Conservation (phyloP, 2,888 invertebrate species). For the Dermolepida albohirtum region DNA sequence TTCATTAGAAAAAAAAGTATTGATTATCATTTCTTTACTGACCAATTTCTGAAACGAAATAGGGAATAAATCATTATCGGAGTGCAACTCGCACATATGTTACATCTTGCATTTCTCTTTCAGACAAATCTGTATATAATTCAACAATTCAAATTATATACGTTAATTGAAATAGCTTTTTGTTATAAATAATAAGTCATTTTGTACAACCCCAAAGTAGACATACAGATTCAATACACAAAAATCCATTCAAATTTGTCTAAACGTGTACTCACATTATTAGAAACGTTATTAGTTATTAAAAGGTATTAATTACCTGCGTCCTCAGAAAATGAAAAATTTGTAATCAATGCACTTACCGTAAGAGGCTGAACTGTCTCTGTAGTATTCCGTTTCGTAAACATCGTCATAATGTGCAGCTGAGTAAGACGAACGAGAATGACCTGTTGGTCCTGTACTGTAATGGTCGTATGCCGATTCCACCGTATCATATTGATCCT, state of each 20-base stretch:
- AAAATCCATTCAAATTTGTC: not conserved
- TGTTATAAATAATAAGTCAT: not conserved
- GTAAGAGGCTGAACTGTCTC: constrained; percentile 51
- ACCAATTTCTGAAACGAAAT: too few relatives aligned
- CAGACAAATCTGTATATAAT: too few relatives aligned
- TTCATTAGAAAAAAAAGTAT: too few relatives aligned
- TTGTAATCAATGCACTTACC: constrained; percentile 48
- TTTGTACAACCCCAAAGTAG: too few relatives aligned
- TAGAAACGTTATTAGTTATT: too few relatives aligned
- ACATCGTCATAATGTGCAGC: constrained; percentile 64
- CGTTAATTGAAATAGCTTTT: constrained; percentile 1
- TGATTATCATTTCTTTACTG: too few relatives aligned
- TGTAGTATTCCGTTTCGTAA: constrained; percentile 64
- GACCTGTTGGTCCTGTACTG: constrained; percentile 53
- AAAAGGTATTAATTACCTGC: not conserved
- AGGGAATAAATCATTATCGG: too few relatives aligned
- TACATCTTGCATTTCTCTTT: too few relatives aligned
- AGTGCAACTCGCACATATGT: too few relatives aligned
- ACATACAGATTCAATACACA: not conserved
- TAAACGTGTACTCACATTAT: not conserved
- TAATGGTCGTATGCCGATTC: constrained; percentile 57
- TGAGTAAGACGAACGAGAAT: constrained; percentile 54
- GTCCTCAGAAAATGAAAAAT: not conserved
- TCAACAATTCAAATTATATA: too few relatives aligned
- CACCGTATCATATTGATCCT: constrained; percentile 57